A percentile compares a stretch with the other conserved stretches of the same genome.
These are phyloP conservation scores for Gopherus evgoodei DNA, from an alignment of 2,113 vertebrate species.

Conservation along the genomic window DNA sequence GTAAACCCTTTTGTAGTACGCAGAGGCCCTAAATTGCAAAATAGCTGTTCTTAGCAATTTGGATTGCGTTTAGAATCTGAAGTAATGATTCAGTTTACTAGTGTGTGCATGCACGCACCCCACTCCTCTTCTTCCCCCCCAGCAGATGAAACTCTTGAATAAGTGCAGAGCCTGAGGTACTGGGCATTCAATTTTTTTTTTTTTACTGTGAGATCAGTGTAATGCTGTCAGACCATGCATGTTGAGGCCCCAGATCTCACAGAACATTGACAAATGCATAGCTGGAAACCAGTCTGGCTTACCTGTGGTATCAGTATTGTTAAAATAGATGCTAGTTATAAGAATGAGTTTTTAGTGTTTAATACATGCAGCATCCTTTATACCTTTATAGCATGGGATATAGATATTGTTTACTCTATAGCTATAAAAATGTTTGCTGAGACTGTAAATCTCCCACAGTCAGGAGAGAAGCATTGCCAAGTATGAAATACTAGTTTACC, in stretches of 20 bases:
- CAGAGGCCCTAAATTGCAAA: neutral
- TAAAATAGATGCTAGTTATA: neutral
- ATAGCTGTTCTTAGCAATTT: neutral
- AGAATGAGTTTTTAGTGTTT: neutral
- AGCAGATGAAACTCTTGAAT: neutral
- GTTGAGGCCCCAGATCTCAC: neutral
- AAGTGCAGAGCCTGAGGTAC: neutral
- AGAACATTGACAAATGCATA: neutral
- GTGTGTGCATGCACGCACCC: neutral
- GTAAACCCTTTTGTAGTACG: rapidly evolving
- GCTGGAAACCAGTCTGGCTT: neutral
- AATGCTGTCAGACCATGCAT: no score
- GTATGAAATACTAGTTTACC: neutral
- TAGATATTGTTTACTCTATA: neutral
- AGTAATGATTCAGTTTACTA: neutral
- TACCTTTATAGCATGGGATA: no score
- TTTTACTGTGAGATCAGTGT: neutral
- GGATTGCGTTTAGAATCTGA: rapidly evolving
- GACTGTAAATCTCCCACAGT: neutral
- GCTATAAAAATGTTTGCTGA: neutral
- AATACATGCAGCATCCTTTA: neutral
- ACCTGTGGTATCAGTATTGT: neutral
- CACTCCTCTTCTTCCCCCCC: no score
- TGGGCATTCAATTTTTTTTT: no score
- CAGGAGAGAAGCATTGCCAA: neutral